Conservation (phyloP, 2,113 vertebrate genomes). For the Limnothrissa miodon region DNA sequence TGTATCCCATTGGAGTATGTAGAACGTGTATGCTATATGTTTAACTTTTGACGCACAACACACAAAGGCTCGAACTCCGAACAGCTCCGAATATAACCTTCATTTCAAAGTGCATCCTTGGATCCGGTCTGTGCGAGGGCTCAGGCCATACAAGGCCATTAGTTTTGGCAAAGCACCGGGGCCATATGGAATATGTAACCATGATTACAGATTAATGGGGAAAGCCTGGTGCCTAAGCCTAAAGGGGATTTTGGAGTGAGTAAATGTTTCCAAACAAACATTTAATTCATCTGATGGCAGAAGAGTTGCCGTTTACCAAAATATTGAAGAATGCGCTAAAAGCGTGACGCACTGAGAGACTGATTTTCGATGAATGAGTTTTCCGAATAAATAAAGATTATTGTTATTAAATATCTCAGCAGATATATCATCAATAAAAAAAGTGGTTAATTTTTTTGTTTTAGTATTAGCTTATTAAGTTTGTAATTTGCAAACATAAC, state of each 20-base stretch:
- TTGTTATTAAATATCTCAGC: background rate
- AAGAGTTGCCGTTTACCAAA: background rate
- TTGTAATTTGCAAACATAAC: background rate
- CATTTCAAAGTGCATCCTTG: background rate
- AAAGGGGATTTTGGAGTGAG: background rate
- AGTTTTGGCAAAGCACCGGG: background rate
- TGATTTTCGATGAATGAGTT: no score
- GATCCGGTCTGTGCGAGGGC: background rate
- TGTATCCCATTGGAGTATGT: background rate
- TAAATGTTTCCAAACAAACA: constrained; percentile 1
- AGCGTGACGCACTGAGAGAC: no score
- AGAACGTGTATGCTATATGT: background rate
- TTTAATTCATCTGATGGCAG: background rate
- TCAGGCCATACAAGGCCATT: background rate
- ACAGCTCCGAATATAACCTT: background rate
- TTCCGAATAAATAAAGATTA: background rate
- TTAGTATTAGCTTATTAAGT: background rate
- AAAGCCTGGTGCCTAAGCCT: background rate
- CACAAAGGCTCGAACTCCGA: background rate
- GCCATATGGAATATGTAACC: background rate
- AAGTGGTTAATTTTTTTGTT: background rate
- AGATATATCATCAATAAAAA: background rate
- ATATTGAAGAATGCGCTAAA: background rate
- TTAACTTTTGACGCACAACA: background rate
- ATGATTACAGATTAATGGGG: background rate